Base-by-base conservation (phyloP, 2,888 invertebrate species). In the Eupithecia insigniata region DNA sequence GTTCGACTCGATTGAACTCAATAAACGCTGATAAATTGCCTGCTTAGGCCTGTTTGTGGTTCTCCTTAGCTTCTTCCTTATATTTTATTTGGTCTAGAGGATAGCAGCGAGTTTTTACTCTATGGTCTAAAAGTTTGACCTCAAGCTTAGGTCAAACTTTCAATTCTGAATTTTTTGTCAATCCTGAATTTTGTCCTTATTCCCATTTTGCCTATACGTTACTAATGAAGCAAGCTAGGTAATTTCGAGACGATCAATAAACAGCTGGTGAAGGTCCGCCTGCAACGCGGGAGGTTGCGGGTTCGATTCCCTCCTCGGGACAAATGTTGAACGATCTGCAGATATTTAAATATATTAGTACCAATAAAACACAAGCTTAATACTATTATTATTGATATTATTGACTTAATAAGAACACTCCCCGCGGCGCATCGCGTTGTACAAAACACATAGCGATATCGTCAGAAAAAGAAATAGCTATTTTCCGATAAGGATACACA, bases 1-100 rank as follows among this genome's bases (percentile, higher is more conserved):
- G 58, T 66, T 69, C 62, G 8, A 43, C 66, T 62, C 71, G 70
- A 73, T 70, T 73, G 55, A 67, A 43, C 67, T 65, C 28, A 39
- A 66, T 70, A 22, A 43, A 66, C 39, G 26, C 46, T 51, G 66
- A 66, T 71, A 58, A 71, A 60, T 30, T 43, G 67, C 36, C 51
- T 55, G n/a, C 10, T 51, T 22, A 51, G 46, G 26, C 51, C 26
- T 51, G 22, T 5, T 66, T 43, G 43, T 43, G 51, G 32, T 51
- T 30, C 66, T 51, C n/a, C 14, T 34, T 12, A 14, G 46, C 8
- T 51, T 28, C 22, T 39, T 39, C 26, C 12, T 36, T 26, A 6
- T 28, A 10, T 51, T 26, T 55, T 26, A 55, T 55, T 55, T 55
- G 12, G 26, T 22, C 22, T 51, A 10, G n/a, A n/a, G n/a, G n/a